Conservation (phyloP, 2,797 vertebrate genomes). For the Lagorchestes hirsutus region DNA sequence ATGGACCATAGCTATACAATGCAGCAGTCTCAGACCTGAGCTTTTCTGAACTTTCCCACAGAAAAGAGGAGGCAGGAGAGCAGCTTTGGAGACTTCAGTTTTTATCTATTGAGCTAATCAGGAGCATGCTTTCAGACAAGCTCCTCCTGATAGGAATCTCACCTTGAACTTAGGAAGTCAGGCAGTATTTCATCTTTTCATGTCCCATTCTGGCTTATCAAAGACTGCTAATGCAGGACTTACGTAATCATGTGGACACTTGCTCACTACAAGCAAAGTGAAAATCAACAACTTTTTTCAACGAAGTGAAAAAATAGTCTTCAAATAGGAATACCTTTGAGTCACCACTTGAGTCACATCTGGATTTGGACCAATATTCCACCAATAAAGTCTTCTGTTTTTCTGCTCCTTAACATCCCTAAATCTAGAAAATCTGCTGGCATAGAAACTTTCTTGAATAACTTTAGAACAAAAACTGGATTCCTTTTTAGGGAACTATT, state of each 20-base stretch:
- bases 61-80: not conserved
- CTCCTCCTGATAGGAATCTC: not conserved
- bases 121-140: not conserved
- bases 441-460: not conserved
- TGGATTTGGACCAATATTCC: not conserved
- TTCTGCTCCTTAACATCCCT: not conserved
- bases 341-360: slow-evolving; percentile 12
- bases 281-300: slow-evolving; percentile 44
- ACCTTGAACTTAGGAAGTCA: slow-evolving; percentile 18
- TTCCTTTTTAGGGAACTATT: not conserved
- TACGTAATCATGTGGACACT: not conserved
- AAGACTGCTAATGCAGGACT: slow-evolving; percentile 41
- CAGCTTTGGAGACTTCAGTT: slow-evolving; percentile 13
- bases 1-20: not conserved
- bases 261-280: slow-evolving; percentile 43
- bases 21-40: not conserved
- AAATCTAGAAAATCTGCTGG: slow-evolving; percentile 10
- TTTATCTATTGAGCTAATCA: slow-evolving; percentile 30
- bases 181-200: slow-evolving; percentile 19
- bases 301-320: slow-evolving; percentile 6
- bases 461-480: not conserved
- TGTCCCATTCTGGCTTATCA: not conserved
- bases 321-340: slow-evolving; percentile 15
- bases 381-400: not conserved
- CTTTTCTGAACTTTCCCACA: slow-evolving; percentile 11